A percentile compares a stretch with the other conserved stretches of the same genome.
Evolutionary conservation across 2,888 invertebrate genomes (phyloP).

Genomic region (Cheiracanthium punctorium): DNA sequence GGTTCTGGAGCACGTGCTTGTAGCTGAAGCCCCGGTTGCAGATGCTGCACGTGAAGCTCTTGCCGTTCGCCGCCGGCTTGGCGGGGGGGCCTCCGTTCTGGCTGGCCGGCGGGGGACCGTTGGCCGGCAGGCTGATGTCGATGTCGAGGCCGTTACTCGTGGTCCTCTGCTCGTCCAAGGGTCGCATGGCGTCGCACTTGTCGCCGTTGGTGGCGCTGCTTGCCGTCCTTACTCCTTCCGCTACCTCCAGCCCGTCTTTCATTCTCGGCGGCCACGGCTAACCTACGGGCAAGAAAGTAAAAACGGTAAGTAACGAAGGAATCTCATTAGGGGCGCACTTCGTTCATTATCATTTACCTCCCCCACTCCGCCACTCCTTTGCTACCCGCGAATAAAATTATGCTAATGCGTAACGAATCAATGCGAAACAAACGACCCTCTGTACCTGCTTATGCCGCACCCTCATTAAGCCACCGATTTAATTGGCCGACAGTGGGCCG

Average conservation of each 20-base stretch:
- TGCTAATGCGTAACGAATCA: conserved; percentile 69
- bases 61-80: conserved; percentile 78
- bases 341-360: conserved; percentile 40
- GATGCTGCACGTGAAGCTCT: conserved; percentile 90
- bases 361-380: too few species aligned
- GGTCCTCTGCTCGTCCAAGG: conserved; percentile 46
- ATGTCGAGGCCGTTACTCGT: conserved; percentile 48
- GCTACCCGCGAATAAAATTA: conserved; percentile 69
- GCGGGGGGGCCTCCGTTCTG: conserved; percentile 33
- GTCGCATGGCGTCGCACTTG: conserved; percentile 28
- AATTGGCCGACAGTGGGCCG: conserved; percentile 62
- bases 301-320: conserved; percentile 60
- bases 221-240: conserved; percentile 57
- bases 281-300: conserved; percentile 48
- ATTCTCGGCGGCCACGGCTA: conserved; percentile 65
- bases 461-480: conserved; percentile 67
- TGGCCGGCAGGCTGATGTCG: conserved; percentile 54
- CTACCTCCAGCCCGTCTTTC: conserved; percentile 66
- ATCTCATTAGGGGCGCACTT: conserved; percentile 58
- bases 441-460: conserved; percentile 69
- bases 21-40: conserved; percentile 93
- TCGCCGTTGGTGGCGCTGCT: conserved; percentile 63
- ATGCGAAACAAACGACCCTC: conserved; percentile 68
- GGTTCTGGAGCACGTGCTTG: conserved; percentile 95
- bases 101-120: conserved; percentile 64